These are phyloP conservation scores for Neofelis nebulosa DNA, from an alignment of 2,113 vertebrate species.

Conservation along the genomic window DNA sequence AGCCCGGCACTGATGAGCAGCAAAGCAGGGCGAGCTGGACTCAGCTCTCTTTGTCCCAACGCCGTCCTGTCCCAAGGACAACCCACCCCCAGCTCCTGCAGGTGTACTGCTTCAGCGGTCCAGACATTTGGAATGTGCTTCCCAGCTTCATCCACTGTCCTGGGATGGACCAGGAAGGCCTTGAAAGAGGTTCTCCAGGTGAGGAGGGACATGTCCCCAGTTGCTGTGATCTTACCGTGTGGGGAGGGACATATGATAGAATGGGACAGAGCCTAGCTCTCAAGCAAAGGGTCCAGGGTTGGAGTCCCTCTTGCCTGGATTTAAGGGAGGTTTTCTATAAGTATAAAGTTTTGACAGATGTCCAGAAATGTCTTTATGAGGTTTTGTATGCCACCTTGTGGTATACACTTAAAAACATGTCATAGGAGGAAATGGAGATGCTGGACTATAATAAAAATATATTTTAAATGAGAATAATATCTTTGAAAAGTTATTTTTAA, in stretches of 20 bases:
- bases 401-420: background rate
- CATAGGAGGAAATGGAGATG: background rate
- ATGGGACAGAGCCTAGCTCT: background rate
- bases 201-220: background rate
- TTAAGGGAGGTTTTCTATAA: background rate
- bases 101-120: fast-evolving
- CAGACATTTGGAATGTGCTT: background rate
- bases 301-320: background rate
- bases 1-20: background rate
- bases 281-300: background rate
- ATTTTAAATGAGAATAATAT: conserved; percentile 20
- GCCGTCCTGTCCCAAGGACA: background rate
- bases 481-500: conserved; percentile 41
- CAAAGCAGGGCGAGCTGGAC: background rate
- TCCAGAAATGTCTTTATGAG: background rate
- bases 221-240: background rate
- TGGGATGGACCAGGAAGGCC: background rate
- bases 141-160: background rate
- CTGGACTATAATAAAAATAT: background rate
- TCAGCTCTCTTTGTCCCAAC: background rate
- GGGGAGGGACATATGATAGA: background rate
- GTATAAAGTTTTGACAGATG: background rate
- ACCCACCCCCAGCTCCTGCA: background rate
- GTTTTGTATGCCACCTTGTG: conserved; percentile 59
- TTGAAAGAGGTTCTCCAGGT: background rate